Percentiles rank a stretch among this genome's conserved stretches.
These are phyloP conservation scores for Anguilla japonica DNA, from an alignment of 2,113 vertebrate genomes.

Conservation along the genomic window DNA sequence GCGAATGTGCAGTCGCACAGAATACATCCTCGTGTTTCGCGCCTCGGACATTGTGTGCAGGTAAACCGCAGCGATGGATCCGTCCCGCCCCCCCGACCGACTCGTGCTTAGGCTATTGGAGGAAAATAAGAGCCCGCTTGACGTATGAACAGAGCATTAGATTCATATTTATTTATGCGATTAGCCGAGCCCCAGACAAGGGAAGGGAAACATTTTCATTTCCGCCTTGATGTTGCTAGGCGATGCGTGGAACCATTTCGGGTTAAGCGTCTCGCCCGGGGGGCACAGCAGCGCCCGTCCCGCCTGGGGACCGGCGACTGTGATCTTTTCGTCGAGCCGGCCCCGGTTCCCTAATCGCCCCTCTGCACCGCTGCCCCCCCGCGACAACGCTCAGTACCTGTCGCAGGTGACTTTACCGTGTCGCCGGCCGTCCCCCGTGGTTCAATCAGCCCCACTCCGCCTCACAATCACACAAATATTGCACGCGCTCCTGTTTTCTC, in stretches of 20 bases:
- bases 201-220: not conserved
- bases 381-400: not conserved
- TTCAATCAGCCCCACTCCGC: slow-evolving; percentile 7
- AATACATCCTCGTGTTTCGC: not conserved
- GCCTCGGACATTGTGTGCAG: not conserved
- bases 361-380: not conserved
- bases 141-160: not conserved
- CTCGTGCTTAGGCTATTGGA: not conserved
- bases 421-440: not conserved
- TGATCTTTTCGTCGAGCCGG: not conserved
- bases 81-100: not conserved
- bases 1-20: not conserved
- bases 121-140: not conserved
- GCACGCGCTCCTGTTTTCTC: not conserved
- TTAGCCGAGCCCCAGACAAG: not conserved
- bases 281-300: not conserved
- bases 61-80: not conserved
- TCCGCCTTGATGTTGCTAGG: not conserved
- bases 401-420: slow-evolving; percentile 13
- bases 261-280: not conserved
- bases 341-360: not conserved
- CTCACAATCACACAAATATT: slow-evolving; percentile 14
- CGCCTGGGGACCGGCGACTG: not conserved
- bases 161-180: not conserved
- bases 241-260: not conserved